phyloP scores from a whole-genome alignment of 35 echinoderm and acorn worm species.

The Diadema setosum region DNA sequence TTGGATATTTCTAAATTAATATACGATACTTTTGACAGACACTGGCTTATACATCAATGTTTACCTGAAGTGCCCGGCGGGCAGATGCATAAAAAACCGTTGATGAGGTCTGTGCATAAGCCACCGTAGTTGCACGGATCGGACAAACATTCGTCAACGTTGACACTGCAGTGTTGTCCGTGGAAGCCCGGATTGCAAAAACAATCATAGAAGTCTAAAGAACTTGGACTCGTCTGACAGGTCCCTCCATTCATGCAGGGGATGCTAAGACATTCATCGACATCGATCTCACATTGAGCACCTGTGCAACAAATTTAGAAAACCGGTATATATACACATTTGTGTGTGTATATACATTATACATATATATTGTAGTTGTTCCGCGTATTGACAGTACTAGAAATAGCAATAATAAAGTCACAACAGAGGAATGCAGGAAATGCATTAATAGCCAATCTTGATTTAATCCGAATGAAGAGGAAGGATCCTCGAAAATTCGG shows the following conservation, averaged over 20 bases:
- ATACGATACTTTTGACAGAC: conserved; percentile 58
- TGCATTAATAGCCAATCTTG: too few species aligned
- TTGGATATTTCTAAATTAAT: too few species aligned
- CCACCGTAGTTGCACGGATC: neutral
- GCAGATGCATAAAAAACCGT: neutral
- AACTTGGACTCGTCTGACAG: neutral
- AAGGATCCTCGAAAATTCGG: too few species aligned
- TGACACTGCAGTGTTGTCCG: neutral
- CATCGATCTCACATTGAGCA: neutral
- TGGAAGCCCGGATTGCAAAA: neutral
- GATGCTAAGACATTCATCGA: conserved; percentile 4
- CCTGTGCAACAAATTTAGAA: conserved; percentile 1
- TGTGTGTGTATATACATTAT: too few species aligned
- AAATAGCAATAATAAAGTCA: too few species aligned
- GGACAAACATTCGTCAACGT: neutral
- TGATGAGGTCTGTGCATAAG: neutral
- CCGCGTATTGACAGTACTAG: too few species aligned
- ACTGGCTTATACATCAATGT: conserved; percentile 34
- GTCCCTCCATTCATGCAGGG: conserved; percentile 17
- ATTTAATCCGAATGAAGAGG: too few species aligned
- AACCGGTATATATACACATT: too few species aligned
- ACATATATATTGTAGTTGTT: too few species aligned
- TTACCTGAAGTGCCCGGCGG: neutral
- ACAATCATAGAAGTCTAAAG: neutral
- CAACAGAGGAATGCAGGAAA: too few species aligned